Percentiles rank a stretch among this genome's conserved stretches.
These are phyloP conservation scores for Blastomussa wellsi DNA, from an alignment of 92 coral and sea anemone genomes.

Conservation along the genomic window DNA sequence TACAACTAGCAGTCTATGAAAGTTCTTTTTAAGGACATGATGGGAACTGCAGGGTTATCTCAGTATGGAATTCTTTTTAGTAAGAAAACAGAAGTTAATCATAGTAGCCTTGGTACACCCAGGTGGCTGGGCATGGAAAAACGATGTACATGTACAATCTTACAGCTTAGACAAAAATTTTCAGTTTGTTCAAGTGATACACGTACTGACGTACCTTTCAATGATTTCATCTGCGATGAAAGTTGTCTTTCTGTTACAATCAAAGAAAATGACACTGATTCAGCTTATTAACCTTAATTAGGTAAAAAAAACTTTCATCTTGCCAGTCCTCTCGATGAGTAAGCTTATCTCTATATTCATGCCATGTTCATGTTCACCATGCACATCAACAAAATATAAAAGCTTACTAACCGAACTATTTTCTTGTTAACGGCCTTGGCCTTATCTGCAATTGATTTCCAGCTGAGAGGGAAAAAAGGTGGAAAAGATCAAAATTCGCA, in stretches of 20 bases:
- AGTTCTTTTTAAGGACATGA: too few species aligned
- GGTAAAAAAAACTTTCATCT: neutral
- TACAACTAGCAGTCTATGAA: too few species aligned
- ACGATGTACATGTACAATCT: too few species aligned
- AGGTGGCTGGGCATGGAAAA: too few species aligned
- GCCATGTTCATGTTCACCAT: neutral
- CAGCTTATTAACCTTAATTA: neutral
- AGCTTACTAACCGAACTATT: constrained; percentile 77
- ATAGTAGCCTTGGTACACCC: too few species aligned
- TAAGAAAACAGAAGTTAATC: too few species aligned
- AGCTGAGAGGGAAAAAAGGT: constrained; percentile 48
- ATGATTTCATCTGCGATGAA: constrained; percentile 79
- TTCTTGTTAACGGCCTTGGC: constrained; percentile 96
- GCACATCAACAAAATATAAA: neutral
- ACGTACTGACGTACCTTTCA: constrained; percentile 51
- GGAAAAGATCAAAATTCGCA: neutral
- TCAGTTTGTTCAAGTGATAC: too few species aligned
- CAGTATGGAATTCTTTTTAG: neutral
- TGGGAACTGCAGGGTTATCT: too few species aligned
- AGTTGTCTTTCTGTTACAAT: constrained; percentile 62
- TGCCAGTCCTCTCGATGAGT: neutral
- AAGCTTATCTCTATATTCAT: too few species aligned
- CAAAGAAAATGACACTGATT: neutral
- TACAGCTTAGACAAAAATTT: neutral
- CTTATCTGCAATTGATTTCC: constrained; percentile 90